A percentile compares a stretch with the other conserved stretches of the same genome.
Conservation (phyloP, 2,888 invertebrate species). For the Cryptus armator region DNA sequence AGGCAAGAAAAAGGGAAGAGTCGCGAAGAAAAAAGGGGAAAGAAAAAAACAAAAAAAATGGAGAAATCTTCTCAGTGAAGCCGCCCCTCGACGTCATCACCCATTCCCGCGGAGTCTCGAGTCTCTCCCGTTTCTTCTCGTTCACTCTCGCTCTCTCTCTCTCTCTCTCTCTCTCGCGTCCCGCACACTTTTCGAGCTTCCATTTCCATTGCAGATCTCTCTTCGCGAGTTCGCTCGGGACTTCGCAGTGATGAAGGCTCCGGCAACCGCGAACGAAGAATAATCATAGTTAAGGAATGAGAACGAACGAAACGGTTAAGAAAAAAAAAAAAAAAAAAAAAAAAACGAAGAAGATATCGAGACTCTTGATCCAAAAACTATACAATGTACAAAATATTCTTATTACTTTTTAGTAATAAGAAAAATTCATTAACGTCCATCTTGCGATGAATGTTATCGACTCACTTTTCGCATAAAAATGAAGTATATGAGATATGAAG, state of each 20-base stretch:
- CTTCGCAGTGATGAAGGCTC: conserved; percentile 34
- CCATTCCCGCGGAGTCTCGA: conserved; percentile 21
- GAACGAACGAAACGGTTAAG: conserved; percentile 41
- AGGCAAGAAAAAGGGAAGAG: conserved; percentile 41
- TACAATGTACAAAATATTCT: background rate
- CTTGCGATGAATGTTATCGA: background rate
- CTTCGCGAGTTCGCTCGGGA: conserved; percentile 16
- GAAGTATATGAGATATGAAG: too few relatives aligned
- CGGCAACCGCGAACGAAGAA: conserved; percentile 48
- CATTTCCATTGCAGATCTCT: conserved; percentile 70
- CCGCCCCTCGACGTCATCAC: conserved; percentile 37
- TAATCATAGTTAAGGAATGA: conserved; percentile 53
- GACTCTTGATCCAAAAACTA: background rate
- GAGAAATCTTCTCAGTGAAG: conserved; percentile 4
- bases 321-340: conserved; percentile 37
- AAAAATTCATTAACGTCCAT: background rate
- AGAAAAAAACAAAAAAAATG: conserved; percentile 6
- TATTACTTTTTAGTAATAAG: background rate
- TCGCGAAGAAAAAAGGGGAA: conserved; percentile 27
- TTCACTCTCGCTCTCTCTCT: conserved; percentile 33
- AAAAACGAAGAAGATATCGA: background rate
- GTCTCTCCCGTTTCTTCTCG: conserved; percentile 25
- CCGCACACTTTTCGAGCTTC: conserved; percentile 51
- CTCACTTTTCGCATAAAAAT: background rate
- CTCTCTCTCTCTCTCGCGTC: conserved; percentile 15